Conservation (phyloP, 2,888 invertebrate genomes). For the Brachyptera risi region DNA sequence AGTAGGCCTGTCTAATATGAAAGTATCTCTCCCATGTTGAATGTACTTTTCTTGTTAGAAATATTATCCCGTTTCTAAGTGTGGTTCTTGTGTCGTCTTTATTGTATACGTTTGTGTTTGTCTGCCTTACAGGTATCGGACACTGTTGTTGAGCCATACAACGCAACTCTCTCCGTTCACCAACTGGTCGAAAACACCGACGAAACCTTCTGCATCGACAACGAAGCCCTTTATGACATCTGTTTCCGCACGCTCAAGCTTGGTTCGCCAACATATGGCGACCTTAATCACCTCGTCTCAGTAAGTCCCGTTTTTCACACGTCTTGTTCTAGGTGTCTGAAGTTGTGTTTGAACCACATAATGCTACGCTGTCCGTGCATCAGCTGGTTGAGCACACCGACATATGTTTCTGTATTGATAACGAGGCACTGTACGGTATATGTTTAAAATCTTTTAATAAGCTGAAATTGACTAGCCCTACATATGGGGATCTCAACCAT, state of each 20-base stretch:
- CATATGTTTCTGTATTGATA: slow-evolving; percentile 83
- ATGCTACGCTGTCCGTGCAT: slow-evolving; percentile 79
- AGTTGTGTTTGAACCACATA: slow-evolving; percentile 76
- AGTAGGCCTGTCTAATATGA: no score
- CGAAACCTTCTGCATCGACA: slow-evolving; percentile 51
- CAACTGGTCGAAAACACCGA: slow-evolving; percentile 52
- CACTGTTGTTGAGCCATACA: slow-evolving; percentile 53
- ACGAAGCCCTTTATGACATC: slow-evolving; percentile 52
- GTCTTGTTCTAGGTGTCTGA: slow-evolving; percentile 52
- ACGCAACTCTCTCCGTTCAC: slow-evolving; percentile 51
- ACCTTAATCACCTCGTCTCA: slow-evolving; percentile 55
- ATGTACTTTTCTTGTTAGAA: no score
- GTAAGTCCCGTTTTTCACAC: slow-evolving; percentile 33
- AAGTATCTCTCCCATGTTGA: no score
- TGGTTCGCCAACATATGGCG: slow-evolving; percentile 53
- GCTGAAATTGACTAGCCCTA: slow-evolving; percentile 76
- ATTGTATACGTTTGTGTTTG: no score
- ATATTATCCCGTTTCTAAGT: not conserved
- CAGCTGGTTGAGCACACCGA: slow-evolving; percentile 85
- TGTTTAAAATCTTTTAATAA: slow-evolving; percentile 89
- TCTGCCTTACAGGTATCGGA: slow-evolving; percentile 53
- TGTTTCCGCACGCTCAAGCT: slow-evolving; percentile 51
- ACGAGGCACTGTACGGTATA: slow-evolving; percentile 74
- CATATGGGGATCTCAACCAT: slow-evolving; percentile 87
- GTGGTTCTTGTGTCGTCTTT: not conserved